phyloP scores from a whole-genome alignment of 2,888 invertebrate genomes.

The Rotaria magnacalcarata region DNA sequence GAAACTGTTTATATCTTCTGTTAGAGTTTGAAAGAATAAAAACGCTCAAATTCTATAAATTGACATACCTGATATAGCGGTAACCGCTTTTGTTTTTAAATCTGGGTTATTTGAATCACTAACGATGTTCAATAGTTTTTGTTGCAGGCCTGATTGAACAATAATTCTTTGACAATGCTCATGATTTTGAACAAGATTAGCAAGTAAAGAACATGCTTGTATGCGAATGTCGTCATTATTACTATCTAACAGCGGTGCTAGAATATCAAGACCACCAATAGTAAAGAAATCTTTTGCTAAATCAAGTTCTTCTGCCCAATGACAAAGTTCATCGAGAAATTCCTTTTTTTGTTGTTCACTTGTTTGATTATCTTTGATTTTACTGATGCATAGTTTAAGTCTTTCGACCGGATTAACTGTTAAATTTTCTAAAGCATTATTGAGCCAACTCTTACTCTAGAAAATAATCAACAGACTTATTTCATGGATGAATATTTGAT shows the following conservation, averaged over 20 bases:
- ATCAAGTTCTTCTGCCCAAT: constrained; percentile 72
- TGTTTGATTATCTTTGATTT: constrained; percentile 58
- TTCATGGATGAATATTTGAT: too few species aligned
- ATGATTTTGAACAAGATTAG: constrained; percentile 79
- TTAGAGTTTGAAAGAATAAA: neutral
- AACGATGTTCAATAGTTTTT: constrained; percentile 65
- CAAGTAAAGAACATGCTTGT: constrained; percentile 69
- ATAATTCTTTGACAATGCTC: constrained; percentile 71
- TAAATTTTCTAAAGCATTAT: constrained; percentile 69
- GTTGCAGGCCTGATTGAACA: constrained; percentile 67
- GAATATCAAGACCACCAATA: constrained; percentile 73
- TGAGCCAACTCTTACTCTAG: constrained; percentile 70
- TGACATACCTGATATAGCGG: constrained; percentile 72
- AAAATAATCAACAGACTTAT: constrained; percentile 48
- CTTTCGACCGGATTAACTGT: constrained; percentile 69
- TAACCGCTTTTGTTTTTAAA: constrained; percentile 69
- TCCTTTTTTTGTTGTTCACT: constrained; percentile 64
- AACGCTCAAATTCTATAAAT: too few species aligned
- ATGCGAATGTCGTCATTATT: constrained; percentile 66
- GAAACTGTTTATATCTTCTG: neutral
- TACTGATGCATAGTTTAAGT: constrained; percentile 65
- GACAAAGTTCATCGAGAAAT: constrained; percentile 69
- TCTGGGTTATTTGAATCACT: constrained; percentile 64
- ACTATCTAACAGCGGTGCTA: constrained; percentile 68
- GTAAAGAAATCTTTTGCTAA: constrained; percentile 78